phyloP scores from a whole-genome alignment of 1,140 invertebrate genomes.

The Lepidurus packardi region DNA sequence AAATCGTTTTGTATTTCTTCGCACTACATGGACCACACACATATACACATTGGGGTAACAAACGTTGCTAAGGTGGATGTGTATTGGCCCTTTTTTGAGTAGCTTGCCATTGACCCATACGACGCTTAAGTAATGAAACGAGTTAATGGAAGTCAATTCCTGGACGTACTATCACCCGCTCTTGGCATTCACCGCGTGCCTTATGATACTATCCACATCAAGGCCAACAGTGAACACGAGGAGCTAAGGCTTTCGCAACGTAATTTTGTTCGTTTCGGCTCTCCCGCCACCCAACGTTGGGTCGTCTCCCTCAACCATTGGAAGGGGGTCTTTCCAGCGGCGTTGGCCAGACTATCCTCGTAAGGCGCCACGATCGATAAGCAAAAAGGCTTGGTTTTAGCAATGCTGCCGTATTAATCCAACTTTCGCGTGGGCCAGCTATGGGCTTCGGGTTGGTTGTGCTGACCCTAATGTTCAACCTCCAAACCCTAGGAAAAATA shows the following conservation, averaged over 20 bases:
- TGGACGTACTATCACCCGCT: slow-evolving; percentile 52
- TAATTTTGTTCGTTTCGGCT: neutral
- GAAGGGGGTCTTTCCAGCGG: neutral
- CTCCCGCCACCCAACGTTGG: neutral
- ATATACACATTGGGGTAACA: too few species aligned
- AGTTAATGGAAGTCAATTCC: neutral
- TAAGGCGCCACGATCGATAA: neutral
- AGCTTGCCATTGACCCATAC: neutral
- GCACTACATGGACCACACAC: too few species aligned
- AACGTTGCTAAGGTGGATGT: too few species aligned
- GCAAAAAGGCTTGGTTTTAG: neutral
- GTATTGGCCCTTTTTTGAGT: neutral
- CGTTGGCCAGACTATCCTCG: neutral
- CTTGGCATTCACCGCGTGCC: slow-evolving; percentile 96
- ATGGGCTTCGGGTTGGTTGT: neutral
- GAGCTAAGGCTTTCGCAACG: slow-evolving; percentile 46
- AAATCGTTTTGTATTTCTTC: too few species aligned
- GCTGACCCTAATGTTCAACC: neutral
- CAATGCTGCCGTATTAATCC: slow-evolving; percentile 6
- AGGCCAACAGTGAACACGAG: slow-evolving; percentile 82
- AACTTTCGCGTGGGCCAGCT: neutral
- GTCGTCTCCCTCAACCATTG: too few species aligned
- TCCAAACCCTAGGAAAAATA: too few species aligned
- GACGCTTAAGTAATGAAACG: too few species aligned
- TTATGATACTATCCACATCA: slow-evolving; percentile 67